phyloP scores from a whole-genome alignment of 2,797 vertebrate species.

The Ctenopoma multispine region DNA sequence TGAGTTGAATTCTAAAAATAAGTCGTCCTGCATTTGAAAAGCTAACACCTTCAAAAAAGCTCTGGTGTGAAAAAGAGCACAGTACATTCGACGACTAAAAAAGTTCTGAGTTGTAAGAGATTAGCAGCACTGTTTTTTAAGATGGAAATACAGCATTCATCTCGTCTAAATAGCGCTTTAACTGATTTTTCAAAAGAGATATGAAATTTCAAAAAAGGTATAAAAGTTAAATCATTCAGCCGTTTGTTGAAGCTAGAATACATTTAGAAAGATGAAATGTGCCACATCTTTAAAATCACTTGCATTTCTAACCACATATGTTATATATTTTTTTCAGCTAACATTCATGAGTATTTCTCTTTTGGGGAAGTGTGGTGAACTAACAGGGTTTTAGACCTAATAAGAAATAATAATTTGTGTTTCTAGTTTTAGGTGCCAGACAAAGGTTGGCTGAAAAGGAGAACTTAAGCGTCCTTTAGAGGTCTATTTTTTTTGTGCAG shows the following conservation, averaged over 20 bases:
- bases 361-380: constrained; percentile 25
- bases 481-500: constrained; percentile 5
- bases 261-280: constrained; percentile 8
- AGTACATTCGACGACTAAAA: constrained; percentile 43
- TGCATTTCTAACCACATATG: background rate
- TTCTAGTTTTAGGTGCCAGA: constrained; percentile 44
- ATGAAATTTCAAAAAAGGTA: background rate
- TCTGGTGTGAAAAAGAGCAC: constrained; percentile 64
- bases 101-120: constrained; percentile 52
- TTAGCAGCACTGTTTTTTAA: constrained; percentile 24
- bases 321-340: constrained; percentile 10
- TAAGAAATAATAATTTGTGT: constrained; percentile 20
- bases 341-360: constrained; percentile 36
- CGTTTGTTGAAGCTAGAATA: background rate
- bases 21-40: constrained; percentile 63
- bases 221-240: background rate
- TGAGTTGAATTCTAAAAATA: constrained; percentile 71
- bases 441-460: constrained; percentile 46
- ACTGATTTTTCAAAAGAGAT: background rate
- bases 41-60: constrained; percentile 70
- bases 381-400: constrained; percentile 28
- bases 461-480: constrained; percentile 38
- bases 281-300: constrained; percentile 8
- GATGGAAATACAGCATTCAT: constrained; percentile 2
- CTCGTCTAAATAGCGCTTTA: constrained; percentile 14